These are phyloP conservation scores for Actinemys pallida DNA, from an alignment of 2,113 vertebrate genomes.

Conservation along the genomic window DNA sequence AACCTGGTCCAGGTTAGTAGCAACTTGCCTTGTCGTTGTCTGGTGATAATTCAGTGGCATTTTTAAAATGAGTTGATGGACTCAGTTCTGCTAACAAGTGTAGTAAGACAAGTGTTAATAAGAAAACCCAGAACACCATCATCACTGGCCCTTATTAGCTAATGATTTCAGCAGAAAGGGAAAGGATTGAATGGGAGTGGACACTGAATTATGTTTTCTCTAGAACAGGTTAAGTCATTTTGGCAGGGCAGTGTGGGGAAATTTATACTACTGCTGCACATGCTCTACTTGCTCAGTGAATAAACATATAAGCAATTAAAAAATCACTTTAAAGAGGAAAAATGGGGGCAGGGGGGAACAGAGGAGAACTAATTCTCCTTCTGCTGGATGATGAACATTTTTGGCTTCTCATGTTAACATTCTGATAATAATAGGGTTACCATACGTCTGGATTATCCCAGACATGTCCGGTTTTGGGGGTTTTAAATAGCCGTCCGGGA, in stretches of 20 bases:
- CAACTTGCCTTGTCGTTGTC: not conserved
- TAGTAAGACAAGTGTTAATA: not conserved
- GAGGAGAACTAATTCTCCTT: not conserved
- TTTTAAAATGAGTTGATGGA: not conserved
- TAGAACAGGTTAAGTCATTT: not conserved
- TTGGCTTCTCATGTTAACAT: constrained; percentile 11
- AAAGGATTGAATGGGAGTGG: not conserved
- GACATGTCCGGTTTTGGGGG: no score
- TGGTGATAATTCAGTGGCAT: not conserved
- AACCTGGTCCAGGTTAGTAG: accelerated
- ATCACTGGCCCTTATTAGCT: not conserved
- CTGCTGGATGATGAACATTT: not conserved
- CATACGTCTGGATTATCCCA: no score
- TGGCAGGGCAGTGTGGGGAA: not conserved
- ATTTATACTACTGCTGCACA: not conserved
- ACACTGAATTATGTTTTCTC: not conserved
- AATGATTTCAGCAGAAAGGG: not conserved
- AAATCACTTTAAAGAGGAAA: not conserved
- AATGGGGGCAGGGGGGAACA: not conserved
- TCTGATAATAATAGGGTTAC: constrained; percentile 32
- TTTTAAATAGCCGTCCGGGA: no score
- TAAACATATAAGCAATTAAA: constrained; percentile 7
- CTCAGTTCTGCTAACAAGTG: not conserved
- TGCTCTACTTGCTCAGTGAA: not conserved
- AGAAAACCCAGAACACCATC: not conserved